Conservation (phyloP, 1,140 invertebrate species). For the Pogonomyrmex californicus region DNA sequence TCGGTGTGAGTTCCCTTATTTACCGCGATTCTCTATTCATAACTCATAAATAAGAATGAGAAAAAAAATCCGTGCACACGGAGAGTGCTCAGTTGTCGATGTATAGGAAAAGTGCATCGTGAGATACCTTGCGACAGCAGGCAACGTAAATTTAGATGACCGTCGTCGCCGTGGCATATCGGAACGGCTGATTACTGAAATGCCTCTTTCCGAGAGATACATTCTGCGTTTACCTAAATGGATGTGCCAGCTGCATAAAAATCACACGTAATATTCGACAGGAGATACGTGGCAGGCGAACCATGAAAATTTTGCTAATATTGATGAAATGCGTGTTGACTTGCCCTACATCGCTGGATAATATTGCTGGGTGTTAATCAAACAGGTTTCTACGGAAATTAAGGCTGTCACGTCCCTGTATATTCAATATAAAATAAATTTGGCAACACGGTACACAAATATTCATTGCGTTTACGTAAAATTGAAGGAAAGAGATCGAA, state of each 20-base stretch:
- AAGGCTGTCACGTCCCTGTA: neutral
- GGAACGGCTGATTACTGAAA: neutral
- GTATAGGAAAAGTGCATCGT: constrained; percentile 1
- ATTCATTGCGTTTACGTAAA: neutral
- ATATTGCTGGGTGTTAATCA: neutral
- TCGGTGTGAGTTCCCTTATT: constrained; percentile 12
- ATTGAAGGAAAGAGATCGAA: neutral
- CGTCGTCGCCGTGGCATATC: neutral
- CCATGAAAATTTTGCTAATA: neutral
- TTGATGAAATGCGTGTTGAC: neutral
- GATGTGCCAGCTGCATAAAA: neutral
- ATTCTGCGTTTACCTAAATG: neutral
- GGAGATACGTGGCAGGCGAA: neutral
- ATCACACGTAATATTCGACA: neutral
- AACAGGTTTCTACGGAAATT: neutral
- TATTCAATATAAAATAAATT: constrained; percentile 3
- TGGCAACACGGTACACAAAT: neutral
- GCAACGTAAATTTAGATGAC: constrained; percentile 14
- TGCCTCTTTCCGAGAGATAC: neutral
- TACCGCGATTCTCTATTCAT: constrained; percentile 35
- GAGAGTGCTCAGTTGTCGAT: neutral
- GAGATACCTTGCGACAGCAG: neutral
- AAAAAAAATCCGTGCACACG: constrained; percentile 8
- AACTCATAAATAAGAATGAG: constrained; percentile 48
- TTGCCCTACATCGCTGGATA: neutral